phyloP scores from a whole-genome alignment of 1,140 invertebrate species.

The Drosophila parvula region DNA sequence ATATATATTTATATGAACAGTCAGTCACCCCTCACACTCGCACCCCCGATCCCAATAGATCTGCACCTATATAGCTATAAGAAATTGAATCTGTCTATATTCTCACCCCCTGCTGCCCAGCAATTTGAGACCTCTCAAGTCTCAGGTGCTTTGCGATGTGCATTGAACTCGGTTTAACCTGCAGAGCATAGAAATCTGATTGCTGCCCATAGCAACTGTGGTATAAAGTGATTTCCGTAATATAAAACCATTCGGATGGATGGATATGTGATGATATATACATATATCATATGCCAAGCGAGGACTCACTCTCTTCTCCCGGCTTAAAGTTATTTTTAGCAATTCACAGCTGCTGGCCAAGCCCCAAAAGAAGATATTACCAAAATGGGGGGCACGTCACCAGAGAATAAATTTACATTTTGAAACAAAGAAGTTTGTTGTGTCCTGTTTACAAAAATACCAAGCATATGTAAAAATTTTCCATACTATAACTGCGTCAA shows the following conservation, averaged over 20 bases:
- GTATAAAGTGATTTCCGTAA: slow-evolving; percentile 5
- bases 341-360: slow-evolving; percentile 31
- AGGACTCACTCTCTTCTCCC: background rate
- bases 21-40: slow-evolving; percentile 1
- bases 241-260: background rate
- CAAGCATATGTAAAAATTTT: slow-evolving; percentile 6
- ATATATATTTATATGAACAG: background rate
- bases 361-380: slow-evolving; percentile 32
- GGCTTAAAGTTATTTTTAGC: slow-evolving; percentile 31
- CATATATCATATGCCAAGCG: no score
- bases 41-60: background rate
- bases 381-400: slow-evolving; percentile 63
- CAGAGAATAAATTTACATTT: slow-evolving; percentile 36
- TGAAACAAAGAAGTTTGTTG: slow-evolving; percentile 55
- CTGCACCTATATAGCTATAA: slow-evolving; percentile 8
- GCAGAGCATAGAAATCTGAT: slow-evolving; percentile 10
- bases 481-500: slow-evolving; percentile 17
- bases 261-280: background rate
- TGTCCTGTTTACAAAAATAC: slow-evolving; percentile 10
- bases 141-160: slow-evolving; percentile 20
- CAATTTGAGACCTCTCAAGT: slow-evolving; percentile 2
- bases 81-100: slow-evolving; percentile 31
- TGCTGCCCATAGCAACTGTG: slow-evolving; percentile 11
- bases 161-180: slow-evolving; percentile 48
- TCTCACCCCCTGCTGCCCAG: slow-evolving; percentile 1